Conservation (phyloP, 1,140 invertebrate genomes). For the Hestina assimilis region DNA sequence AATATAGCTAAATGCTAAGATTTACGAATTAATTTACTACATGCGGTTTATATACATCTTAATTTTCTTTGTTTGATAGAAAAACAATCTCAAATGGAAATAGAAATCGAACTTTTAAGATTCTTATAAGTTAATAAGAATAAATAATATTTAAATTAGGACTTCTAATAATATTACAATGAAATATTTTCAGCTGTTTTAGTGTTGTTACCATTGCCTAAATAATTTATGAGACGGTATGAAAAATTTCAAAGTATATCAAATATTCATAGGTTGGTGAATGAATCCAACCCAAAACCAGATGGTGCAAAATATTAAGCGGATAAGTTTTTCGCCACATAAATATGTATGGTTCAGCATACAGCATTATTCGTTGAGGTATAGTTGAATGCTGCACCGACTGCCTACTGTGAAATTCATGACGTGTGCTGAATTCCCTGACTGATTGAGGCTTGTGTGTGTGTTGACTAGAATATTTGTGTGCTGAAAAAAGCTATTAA, state of each 20-base stretch:
- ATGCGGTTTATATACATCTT: background rate
- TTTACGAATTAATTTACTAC: background rate
- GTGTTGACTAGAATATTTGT: constrained; percentile 35
- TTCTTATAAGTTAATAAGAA: background rate
- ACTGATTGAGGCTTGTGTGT: constrained; percentile 55
- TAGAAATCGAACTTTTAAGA: background rate
- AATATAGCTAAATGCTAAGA: background rate
- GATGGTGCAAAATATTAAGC: constrained; percentile 19
- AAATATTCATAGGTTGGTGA: constrained; percentile 12
- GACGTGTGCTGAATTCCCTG: constrained; percentile 45
- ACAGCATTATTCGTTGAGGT: constrained; percentile 23
- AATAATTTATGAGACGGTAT: too few species aligned
- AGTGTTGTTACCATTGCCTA: too few species aligned
- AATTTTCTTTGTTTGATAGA: background rate
- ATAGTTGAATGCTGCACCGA: constrained; percentile 43
- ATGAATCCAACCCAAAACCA: constrained; percentile 13
- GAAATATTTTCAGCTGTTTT: too few species aligned
- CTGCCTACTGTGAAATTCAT: constrained; percentile 60
- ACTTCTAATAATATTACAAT: too few species aligned
- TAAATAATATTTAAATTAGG: too few species aligned
- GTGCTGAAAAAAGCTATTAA: too few species aligned
- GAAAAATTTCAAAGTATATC: constrained; percentile 13
- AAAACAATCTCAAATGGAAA: background rate
- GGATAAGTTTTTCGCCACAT: constrained; percentile 13
- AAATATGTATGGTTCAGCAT: constrained; percentile 13